Base-by-base conservation (phyloP, 2,888 invertebrate species). In the Heliconius sara region DNA sequence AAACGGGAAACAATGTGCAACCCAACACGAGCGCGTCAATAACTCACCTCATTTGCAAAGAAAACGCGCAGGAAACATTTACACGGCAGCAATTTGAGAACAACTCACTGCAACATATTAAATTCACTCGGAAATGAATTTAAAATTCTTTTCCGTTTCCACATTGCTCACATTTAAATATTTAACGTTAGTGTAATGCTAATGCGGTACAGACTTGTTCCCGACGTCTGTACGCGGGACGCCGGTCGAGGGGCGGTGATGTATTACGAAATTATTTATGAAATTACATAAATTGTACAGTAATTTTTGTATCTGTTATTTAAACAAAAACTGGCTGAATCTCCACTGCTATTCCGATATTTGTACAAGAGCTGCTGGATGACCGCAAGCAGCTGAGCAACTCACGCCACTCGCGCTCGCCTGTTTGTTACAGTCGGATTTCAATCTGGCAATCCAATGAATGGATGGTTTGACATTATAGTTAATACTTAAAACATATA, bases 151-250 rank as follows among this genome's bases (percentile, higher is more conserved):
- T 78, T 66, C 71, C 65, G 73, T 57, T 34, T 65, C 70, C 78
- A 72, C 72, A 78, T 78, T 73, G 78, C 66, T 72, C 65, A 78
- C 78, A 78, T 77, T 79, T 67, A 67, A 79, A 79, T 73, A 79
- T 79, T 76, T 52, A 68, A 72, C 79, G 60, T 71, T 72, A 52
- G 67, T 79, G 65, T 79, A 72, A 79, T 71, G 71, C 52, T 76
- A 71, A 77, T 70, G 71, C 34, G 70, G 52, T 52, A 34, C 34
- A 34, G 34, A 34, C 34, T 9, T 34, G 34, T 9, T 34, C 34
- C 34, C 7, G 34, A 34, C 34, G 0, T 34, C 34, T 0, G 34
- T 34, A 9, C 34, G 7, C 1, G 34, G 34, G 34, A 34, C 9
- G 9, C 34, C 34, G 9, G 34, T 34, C 34, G 34, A 34, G 34